Evolutionary conservation across 2,888 invertebrate species (phyloP), one percentile per base, ranked within the genome.

Genomic region (Mythimna loreyi): DNA sequence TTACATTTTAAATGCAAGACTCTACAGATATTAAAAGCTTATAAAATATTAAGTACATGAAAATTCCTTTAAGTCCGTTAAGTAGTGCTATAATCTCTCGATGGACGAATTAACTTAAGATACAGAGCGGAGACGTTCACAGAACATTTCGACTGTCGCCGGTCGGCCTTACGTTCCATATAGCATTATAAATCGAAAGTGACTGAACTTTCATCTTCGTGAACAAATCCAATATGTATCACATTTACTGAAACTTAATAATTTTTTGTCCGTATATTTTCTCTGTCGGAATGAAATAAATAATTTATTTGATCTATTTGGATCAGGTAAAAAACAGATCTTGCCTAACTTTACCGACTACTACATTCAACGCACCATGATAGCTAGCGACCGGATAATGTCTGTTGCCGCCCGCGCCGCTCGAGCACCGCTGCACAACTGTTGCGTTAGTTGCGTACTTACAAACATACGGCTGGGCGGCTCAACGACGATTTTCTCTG

Each of bases 11-110:
- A 93, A 93, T 93, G 91, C 92, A 90, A 89, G 78, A 89, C 78
- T 90, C 78, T 90, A 89, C 82, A 86, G 82, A 80, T 80, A 82
- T 87, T 87, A 86, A 84, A 91, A 92, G 87, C 91, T 93, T 92
- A 91, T 74, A 91, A 90, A 91, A 91, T 91, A 92, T 95, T 95
- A 95, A 95, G 95, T 95, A 95, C 95, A 93, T 91, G 74, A 89
- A 90, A 89, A 86, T 89, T 91, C 91, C 82, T 86, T 90, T 93
- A 92, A 93, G 93, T 93, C 89, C 83, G 85, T 86, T 83, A 70
- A 83, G 80, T 86, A 86, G 86, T 87, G 85, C 84, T 87, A 89
- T 86, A 94, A 94, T 94, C 92, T 93, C 92, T 90, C 84, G 85
- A 84, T 92, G 94, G 93, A 95, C 93, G 94, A 92, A 92, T 90